phyloP scores from a whole-genome alignment of 2,888 invertebrate species.

The Hedya salicella region DNA sequence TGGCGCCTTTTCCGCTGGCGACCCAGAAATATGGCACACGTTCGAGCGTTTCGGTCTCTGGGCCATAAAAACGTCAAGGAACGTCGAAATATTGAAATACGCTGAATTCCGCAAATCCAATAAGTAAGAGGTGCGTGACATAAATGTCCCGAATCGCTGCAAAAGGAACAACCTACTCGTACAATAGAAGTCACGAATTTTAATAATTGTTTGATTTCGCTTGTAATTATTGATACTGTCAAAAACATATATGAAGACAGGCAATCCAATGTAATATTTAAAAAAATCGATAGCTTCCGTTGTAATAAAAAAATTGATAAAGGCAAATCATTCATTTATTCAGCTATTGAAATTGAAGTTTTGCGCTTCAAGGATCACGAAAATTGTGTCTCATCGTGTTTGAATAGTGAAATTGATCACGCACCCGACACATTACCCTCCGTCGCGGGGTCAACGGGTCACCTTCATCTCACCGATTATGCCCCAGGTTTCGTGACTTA shows the following conservation, averaged over 20 bases:
- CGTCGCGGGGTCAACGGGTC: slow-evolving; percentile 18
- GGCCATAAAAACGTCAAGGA: background rate
- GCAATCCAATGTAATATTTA: too few relatives aligned
- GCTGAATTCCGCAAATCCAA: slow-evolving; percentile 34
- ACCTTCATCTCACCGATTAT: background rate
- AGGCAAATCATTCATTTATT: too few relatives aligned
- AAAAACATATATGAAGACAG: too few relatives aligned
- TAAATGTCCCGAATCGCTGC: background rate
- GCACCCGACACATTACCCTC: slow-evolving; percentile 21
- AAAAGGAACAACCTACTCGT: background rate
- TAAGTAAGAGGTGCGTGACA: slow-evolving; percentile 25
- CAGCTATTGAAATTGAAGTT: too few relatives aligned
- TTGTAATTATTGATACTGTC: too few relatives aligned
- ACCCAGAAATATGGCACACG: background rate
- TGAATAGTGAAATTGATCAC: slow-evolving; percentile 20
- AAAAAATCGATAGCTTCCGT: too few relatives aligned
- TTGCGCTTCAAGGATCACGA: background rate
- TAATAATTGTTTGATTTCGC: too few relatives aligned
- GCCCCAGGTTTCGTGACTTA: slow-evolving; percentile 8
- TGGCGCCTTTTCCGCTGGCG: background rate
- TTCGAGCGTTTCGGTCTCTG: background rate
- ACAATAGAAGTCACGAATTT: background rate
- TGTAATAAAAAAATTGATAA: too few relatives aligned
- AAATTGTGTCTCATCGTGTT: background rate
- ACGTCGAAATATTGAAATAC: slow-evolving; percentile 28